Percentiles rank a stretch among this genome's conserved stretches.
These are phyloP conservation scores for Lipophrys pholis DNA, from an alignment of 2,113 vertebrate genomes.

Conservation along the genomic window DNA sequence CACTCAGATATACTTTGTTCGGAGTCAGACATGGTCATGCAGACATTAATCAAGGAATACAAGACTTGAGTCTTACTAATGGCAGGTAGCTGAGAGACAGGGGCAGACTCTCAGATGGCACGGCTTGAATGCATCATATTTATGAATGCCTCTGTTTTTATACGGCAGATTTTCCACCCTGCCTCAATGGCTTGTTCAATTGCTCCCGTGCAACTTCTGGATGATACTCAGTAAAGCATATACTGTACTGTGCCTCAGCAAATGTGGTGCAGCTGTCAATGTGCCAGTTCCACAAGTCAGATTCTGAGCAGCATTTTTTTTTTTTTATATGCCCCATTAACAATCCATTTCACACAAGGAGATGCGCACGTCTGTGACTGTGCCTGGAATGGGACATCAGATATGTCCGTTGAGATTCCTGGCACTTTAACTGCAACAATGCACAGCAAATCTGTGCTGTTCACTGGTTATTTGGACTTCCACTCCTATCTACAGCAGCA, in stretches of 20 bases:
- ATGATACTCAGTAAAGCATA: conserved; percentile 23
- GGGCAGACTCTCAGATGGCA: not conserved
- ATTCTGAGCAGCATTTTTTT: conserved; percentile 41
- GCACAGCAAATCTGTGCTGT: conserved; percentile 21
- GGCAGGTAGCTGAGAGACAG: conserved; percentile 22
- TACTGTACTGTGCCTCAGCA: not conserved
- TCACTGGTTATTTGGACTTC: conserved; percentile 32
- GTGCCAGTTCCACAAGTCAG: conserved; percentile 56
- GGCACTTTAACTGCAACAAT: conserved; percentile 20
- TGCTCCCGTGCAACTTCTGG: not conserved
- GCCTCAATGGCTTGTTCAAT: conserved; percentile 31
- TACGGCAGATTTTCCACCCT: conserved; percentile 24
- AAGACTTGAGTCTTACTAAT: not conserved
- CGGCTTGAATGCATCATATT: conserved; percentile 16
- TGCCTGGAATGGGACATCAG: conserved; percentile 47
- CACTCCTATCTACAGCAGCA: conserved; percentile 8
- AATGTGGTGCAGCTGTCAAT: conserved; percentile 50
- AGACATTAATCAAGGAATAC: conserved; percentile 29
- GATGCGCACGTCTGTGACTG: conserved; percentile 24
- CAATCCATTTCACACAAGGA: conserved; percentile 47
- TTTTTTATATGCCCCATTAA: conserved; percentile 49
- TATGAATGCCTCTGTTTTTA: conserved; percentile 27
- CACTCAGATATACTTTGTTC: conserved; percentile 43
- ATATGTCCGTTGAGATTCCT: conserved; percentile 27
- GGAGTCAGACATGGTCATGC: conserved; percentile 20